Evolutionary conservation across 2,888 invertebrate genomes (phyloP).

Genomic region (Pachymerium ferrugineum): DNA sequence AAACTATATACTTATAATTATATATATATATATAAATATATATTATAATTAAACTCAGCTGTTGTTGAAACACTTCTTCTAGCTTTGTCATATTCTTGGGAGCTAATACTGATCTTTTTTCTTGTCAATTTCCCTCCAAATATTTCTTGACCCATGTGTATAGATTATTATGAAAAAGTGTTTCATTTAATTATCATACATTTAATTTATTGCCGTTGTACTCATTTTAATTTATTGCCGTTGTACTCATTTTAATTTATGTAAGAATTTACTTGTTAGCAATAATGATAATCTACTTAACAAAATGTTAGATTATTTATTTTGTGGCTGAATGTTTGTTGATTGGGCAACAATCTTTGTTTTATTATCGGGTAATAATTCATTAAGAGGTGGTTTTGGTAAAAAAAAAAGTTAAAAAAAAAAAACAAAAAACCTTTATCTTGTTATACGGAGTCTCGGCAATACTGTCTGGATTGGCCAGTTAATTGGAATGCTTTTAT

Average conservation of each 20-base stretch:
- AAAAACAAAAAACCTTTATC: too few species aligned
- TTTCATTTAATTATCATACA: not conserved
- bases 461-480: too few species aligned
- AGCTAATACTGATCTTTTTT: not conserved
- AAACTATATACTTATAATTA: conserved; percentile 18
- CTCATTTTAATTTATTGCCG: not conserved
- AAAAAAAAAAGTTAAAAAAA: too few species aligned
- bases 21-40: conserved; percentile 16
- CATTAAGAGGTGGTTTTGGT: too few species aligned
- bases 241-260: not conserved
- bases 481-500: too few species aligned
- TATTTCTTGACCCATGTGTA: not conserved
- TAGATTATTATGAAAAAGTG: not conserved
- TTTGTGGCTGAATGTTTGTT: not conserved
- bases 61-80: conserved; percentile 20
- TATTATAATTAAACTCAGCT: conserved; percentile 18
- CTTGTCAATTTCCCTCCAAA: not conserved
- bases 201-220: not conserved
- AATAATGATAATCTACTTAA: not conserved
- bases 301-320: not conserved
- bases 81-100: not conserved
- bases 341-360: not conserved
- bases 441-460: too few species aligned
- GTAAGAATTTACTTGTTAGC: not conserved
- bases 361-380: too few species aligned